These are phyloP conservation scores for Bucco capensis DNA, from an alignment of 2,113 vertebrate genomes.

Conservation along the genomic window DNA sequence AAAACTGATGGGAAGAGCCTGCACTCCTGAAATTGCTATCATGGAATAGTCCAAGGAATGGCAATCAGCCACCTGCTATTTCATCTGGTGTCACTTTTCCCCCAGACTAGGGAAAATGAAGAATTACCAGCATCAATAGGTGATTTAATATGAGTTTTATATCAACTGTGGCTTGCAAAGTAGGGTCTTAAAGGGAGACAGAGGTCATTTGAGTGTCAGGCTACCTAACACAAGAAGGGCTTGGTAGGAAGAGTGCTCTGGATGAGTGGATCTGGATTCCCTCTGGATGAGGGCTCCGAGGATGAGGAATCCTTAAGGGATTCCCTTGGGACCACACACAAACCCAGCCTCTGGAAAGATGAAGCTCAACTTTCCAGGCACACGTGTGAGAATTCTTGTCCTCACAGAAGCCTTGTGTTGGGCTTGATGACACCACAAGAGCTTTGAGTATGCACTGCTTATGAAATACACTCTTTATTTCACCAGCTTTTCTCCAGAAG, in stretches of 20 bases:
- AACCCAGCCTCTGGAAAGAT: neutral
- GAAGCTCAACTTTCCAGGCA: neutral
- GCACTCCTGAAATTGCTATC: neutral
- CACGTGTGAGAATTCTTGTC: accelerated
- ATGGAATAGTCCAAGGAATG: neutral
- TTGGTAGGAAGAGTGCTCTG: neutral
- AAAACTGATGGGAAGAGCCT: neutral
- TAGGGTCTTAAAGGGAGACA: neutral
- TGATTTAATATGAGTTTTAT: neutral
- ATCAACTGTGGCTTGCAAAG: neutral
- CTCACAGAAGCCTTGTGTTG: neutral
- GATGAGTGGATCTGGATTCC: neutral
- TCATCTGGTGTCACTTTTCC: neutral
- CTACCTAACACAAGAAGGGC: neutral
- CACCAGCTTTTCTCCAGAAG: neutral
- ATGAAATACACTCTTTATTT: neutral
- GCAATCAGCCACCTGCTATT: neutral
- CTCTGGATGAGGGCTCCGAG: too few relatives aligned
- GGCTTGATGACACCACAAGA: neutral
- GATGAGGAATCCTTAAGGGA: too few relatives aligned
- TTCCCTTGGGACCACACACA: neutral
- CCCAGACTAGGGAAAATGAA: neutral
- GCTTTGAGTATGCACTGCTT: neutral
- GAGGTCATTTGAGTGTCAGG: neutral
- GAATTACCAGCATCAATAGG: neutral